Evolutionary conservation across 2,113 vertebrate species (phyloP).

Genomic region (Poecilia latipinna): DNA sequence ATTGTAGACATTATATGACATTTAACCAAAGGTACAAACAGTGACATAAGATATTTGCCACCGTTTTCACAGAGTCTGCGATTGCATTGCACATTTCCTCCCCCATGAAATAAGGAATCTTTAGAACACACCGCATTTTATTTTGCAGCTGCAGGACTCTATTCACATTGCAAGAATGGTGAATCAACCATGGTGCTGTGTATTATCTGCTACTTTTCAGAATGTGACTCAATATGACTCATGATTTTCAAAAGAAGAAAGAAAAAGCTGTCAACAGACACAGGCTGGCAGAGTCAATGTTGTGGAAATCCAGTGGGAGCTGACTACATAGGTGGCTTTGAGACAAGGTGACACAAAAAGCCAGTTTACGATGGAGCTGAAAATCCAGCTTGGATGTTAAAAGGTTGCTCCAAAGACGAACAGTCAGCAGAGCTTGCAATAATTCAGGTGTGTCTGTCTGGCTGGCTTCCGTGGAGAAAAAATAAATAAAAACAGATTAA

Average conservation of each 20-base stretch:
- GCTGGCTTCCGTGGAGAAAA: constrained; percentile 40
- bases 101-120: too few species aligned
- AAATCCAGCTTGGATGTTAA: constrained; percentile 45
- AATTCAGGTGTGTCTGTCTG: constrained; percentile 41
- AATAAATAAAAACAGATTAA: constrained; percentile 58
- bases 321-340: constrained; percentile 39
- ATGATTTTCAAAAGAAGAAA: background rate
- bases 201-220: constrained; percentile 8
- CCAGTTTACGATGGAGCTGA: constrained; percentile 32
- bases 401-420: constrained; percentile 22
- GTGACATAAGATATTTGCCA: too few species aligned
- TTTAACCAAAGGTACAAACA: too few species aligned
- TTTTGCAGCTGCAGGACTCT: background rate
- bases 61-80: too few species aligned
- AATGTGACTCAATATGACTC: constrained; percentile 19
- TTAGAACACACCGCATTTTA: background rate
- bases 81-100: too few species aligned
- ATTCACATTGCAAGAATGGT: background rate
- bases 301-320: constrained; percentile 33
- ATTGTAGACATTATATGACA: too few species aligned
- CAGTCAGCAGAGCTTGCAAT: constrained; percentile 55
- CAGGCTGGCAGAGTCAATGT: constrained; percentile 17
- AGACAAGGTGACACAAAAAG: constrained; percentile 44
- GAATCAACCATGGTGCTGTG: constrained; percentile 26
- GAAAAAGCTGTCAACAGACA: constrained; percentile 30